Evolutionary conservation across 2,888 invertebrate species (phyloP).

Genomic region (Drosophila kanekoi): DNA sequence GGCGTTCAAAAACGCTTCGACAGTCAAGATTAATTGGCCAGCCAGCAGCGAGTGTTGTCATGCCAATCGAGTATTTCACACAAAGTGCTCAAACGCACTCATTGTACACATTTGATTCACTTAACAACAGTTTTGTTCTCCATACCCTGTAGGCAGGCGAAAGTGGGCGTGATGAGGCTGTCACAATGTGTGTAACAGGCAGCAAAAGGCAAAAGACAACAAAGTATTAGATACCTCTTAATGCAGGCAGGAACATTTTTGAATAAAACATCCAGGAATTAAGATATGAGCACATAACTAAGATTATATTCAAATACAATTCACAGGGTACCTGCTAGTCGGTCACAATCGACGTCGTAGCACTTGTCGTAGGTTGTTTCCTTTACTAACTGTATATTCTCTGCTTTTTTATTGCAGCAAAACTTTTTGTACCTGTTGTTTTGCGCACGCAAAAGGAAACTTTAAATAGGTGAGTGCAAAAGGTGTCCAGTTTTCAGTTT

Average conservation of each 20-base stretch:
- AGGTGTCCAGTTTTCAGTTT: not conserved
- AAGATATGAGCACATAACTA: too few species aligned
- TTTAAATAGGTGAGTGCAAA: conserved; percentile 58
- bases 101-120: conserved; percentile 23
- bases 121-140: not conserved
- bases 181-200: too few species aligned
- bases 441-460: conserved; percentile 54
- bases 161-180: not conserved
- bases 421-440: conserved; percentile 75
- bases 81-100: conserved; percentile 7
- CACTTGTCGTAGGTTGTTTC: not conserved
- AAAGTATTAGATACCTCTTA: too few species aligned
- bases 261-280: too few species aligned
- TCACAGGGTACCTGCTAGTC: not conserved
- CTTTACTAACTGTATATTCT: conserved; percentile 8
- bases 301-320: too few species aligned
- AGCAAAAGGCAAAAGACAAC: too few species aligned
- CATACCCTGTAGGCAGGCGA: not conserved
- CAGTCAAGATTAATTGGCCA: conserved; percentile 53
- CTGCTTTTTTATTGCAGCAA: conserved; percentile 51
- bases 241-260: too few species aligned
- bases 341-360: not conserved
- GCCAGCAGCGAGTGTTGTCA: conserved; percentile 39
- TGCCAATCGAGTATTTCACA: conserved; percentile 34
- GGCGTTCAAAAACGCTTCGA: conserved; percentile 37